Conservation (phyloP, 2,113 vertebrate species). For the Trichechus manatus region DNA sequence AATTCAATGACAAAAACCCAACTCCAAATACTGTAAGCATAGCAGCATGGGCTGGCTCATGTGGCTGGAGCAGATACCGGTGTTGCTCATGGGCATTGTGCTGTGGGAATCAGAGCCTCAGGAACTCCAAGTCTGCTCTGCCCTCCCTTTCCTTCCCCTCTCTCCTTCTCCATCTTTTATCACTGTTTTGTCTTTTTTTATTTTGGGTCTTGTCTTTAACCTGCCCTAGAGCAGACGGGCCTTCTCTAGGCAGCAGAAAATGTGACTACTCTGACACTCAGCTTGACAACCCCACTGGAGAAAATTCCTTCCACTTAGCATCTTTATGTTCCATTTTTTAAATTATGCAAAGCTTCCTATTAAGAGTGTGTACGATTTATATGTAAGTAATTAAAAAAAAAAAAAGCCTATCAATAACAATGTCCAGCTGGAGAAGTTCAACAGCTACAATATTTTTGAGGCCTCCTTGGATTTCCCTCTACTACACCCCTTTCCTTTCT, state of each 20-base stretch:
- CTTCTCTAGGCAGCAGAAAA: neutral
- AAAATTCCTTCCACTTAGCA: neutral
- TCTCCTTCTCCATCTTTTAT: neutral
- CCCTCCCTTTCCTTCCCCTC: neutral
- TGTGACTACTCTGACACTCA: neutral
- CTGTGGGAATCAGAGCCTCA: neutral
- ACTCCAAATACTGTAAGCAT: neutral
- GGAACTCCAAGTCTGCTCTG: neutral
- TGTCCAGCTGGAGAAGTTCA: neutral
- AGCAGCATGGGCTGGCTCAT: neutral
- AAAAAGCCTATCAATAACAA: neutral
- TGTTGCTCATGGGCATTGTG: neutral
- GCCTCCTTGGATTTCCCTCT: neutral
- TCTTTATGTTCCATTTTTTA: neutral
- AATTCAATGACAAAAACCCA: neutral
- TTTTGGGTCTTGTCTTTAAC: neutral
- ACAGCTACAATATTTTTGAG: neutral
- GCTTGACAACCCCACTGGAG: neutral
- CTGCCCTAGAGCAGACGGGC: neutral
- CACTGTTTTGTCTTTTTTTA: neutral
- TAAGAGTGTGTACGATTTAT: neutral
- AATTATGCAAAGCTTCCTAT: neutral
- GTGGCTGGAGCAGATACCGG: neutral
- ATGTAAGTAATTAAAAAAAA: neutral
- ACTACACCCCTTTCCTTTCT: accelerated